Base-by-base conservation (phyloP, 2,113 vertebrate species). In the Rhea pennata region DNA sequence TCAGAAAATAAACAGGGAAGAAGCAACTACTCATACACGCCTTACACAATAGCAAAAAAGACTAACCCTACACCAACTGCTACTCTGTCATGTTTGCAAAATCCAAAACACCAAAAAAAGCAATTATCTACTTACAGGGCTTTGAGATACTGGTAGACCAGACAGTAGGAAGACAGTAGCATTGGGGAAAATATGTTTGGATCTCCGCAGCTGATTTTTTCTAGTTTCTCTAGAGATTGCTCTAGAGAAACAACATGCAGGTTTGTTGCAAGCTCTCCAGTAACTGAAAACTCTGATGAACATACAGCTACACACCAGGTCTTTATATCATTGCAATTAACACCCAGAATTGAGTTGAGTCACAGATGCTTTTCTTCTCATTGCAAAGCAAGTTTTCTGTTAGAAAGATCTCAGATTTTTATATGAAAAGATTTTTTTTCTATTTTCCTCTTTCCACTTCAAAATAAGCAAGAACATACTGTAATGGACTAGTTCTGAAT, bases 91-190 rank as follows among this genome's bases (percentile, higher is more conserved):
- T 54, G 44, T 16, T 73, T 94, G 93, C 78, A 66, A 76, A 65
- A 31, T 8, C 17, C 9, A 24, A 81, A 81, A 7, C 31, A 9
- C 8, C 12, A 8, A 31, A 69, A n/a, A 59, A 14, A 36, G 36
- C 50, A 70, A 56, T 56, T 71, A n/a, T 6, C n/a, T 77, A 27
- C 36, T 77, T 44, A 19, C 61, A 78, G 27, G 8, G 24, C 39
- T 81, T 64, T 0, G 1, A 44, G 17, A 39, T 15, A 2, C 3
- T 6, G 22, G 61, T 9, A 78, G 46, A 29, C 1, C 4, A 53
- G 22, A 65, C 9, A 23, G 84, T 0, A 76, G 26, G 26, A 64
- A 87, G 59, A 77, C 5, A 70, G 15, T n/a, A 90, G 42, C 42
- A 13, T 22, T 64, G 17, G 51, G 40, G 78, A 26, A 84, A 79